A percentile compares a stretch with the other conserved stretches of the same genome.
phyloP scores from a whole-genome alignment of 1,140 invertebrate genomes.

The Oncopeltus fasciatus region DNA sequence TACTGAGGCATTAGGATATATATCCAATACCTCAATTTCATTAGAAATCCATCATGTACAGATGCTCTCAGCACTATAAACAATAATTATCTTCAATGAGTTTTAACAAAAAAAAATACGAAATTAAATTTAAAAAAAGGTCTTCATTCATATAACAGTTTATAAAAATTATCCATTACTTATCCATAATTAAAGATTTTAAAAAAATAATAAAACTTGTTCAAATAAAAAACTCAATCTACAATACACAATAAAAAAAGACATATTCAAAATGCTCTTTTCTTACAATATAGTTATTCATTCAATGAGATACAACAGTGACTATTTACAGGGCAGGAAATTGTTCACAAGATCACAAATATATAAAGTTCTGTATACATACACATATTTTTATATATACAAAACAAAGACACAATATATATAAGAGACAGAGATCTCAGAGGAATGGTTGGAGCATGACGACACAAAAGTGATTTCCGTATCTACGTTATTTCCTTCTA shows the following conservation, averaged over 20 bases:
- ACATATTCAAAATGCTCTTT: no score
- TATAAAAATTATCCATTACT: background rate
- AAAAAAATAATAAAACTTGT: background rate
- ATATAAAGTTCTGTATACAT: constrained; percentile 3
- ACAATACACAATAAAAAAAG: background rate
- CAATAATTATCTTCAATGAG: no score
- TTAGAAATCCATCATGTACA: no score
- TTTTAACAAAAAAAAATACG: no score
- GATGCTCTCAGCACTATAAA: no score
- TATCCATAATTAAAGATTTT: background rate
- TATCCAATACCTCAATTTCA: no score
- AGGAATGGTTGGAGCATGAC: background rate
- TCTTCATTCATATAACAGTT: background rate
- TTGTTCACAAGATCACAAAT: constrained; percentile 5
- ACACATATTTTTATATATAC: background rate
- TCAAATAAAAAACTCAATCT: background rate
- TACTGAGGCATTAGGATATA: no score
- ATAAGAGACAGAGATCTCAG: constrained; percentile 5
- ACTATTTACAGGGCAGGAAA: constrained; percentile 7
- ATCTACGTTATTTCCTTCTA: background rate
- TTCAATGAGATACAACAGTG: background rate
- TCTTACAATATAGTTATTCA: background rate
- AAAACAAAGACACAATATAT: background rate
- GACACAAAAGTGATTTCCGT: background rate
- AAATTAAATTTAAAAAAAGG: background rate